These are phyloP conservation scores for Bugulina stolonifera DNA, from an alignment of 2,888 invertebrate species.

Conservation along the genomic window DNA sequence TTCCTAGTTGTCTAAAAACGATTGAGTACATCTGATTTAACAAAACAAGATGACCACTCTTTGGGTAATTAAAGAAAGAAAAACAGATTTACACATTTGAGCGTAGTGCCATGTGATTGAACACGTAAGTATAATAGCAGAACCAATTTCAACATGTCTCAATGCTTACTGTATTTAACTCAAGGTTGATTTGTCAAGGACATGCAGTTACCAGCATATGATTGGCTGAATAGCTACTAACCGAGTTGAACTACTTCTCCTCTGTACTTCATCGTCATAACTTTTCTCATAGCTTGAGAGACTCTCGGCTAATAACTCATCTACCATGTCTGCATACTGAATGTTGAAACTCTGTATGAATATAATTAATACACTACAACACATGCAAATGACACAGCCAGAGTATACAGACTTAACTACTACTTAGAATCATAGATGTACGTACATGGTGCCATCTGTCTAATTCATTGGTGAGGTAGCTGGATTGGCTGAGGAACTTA, in stretches of 20 bases:
- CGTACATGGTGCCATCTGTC: constrained; percentile 66
- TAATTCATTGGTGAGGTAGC: constrained; percentile 67
- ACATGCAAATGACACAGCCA: background rate
- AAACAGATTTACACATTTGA: no score
- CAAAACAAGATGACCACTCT: no score
- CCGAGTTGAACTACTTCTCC: constrained; percentile 30
- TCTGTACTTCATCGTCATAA: constrained; percentile 60
- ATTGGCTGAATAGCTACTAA: no score
- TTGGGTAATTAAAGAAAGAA: no score
- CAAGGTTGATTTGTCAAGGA: no score
- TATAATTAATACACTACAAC: no score
- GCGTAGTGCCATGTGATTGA: no score
- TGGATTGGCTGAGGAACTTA: constrained; percentile 60
- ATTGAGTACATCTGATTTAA: no score
- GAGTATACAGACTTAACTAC: background rate
- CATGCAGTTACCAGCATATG: no score
- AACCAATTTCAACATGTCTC: no score
- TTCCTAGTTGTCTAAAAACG: background rate
- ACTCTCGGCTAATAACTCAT: constrained; percentile 79
- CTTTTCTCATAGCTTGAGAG: constrained; percentile 76
- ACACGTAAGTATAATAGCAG: no score
- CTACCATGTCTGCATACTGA: constrained; percentile 80
- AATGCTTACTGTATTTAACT: no score
- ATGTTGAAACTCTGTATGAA: constrained; percentile 49
- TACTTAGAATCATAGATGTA: background rate